Evolutionary conservation across 1,140 invertebrate genomes (phyloP).

Genomic region (Drosophila oshimai): DNA sequence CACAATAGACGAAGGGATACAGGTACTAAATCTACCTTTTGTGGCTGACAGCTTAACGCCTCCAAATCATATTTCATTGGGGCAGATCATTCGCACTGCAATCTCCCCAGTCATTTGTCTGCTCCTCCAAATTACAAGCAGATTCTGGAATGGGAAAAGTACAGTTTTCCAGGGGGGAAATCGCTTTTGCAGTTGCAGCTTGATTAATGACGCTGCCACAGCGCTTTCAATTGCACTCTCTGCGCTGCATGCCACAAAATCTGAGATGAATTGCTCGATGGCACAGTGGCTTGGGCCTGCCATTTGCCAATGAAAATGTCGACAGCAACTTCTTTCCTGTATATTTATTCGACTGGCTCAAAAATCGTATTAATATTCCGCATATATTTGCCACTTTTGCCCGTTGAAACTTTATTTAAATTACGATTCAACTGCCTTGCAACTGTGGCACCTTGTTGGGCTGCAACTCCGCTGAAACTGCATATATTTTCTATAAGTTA

Average conservation of each 20-base stretch:
- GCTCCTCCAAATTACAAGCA: constrained; percentile 42
- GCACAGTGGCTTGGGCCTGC: constrained; percentile 10
- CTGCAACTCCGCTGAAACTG: constrained; percentile 27
- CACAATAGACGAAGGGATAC: background rate
- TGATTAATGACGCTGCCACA: constrained; percentile 50
- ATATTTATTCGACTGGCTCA: background rate
- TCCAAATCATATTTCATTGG: constrained; percentile 46
- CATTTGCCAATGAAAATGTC: constrained; percentile 1
- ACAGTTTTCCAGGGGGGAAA: constrained; percentile 6
- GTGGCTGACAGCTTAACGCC: constrained; percentile 46
- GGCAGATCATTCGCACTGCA: constrained; percentile 27
- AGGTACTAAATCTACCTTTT: constrained; percentile 11
- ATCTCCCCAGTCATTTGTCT: constrained; percentile 54
- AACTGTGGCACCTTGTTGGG: constrained; percentile 16
- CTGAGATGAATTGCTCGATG: constrained; percentile 30
- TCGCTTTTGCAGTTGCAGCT: constrained; percentile 50
- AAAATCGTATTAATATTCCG: constrained; percentile 39
- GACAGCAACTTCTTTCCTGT: background rate
- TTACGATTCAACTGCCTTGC: constrained; percentile 35
- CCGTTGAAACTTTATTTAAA: constrained; percentile 46
- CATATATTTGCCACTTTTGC: constrained; percentile 31
- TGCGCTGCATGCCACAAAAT: constrained; percentile 18
- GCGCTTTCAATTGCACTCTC: constrained; percentile 46
- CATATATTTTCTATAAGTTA: constrained; percentile 68
- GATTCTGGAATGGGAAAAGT: background rate